These are phyloP conservation scores for human (Homo sapiens) DNA, from an alignment of 2,113 vertebrate genomes.

Conservation along the genomic window GRCh38 chr6:148805001-148805500, in stretches of 20 bases:
- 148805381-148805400: slow-evolving; percentile 67
- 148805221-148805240: slow-evolving; percentile 38
- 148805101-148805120: neutral
- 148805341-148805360: slow-evolving; percentile 60
- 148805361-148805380: slow-evolving; percentile 48
- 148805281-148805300: slow-evolving; percentile 28
- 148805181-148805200: slow-evolving; percentile 51
- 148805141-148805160: slow-evolving; percentile 3
- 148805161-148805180: slow-evolving; percentile 43
- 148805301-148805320: slow-evolving; percentile 61
- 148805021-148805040: neutral
- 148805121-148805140: slow-evolving; percentile 10
- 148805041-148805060: neutral
- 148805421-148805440: neutral
- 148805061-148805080: neutral
- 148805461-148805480: slow-evolving; percentile 15
- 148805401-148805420: slow-evolving; percentile 50
- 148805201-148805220: slow-evolving; percentile 48
- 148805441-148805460: slow-evolving; percentile 30
- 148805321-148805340: slow-evolving; percentile 71
- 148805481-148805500: neutral
- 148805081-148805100: slow-evolving; percentile 7
- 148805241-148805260: slow-evolving; percentile 58
- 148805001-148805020: neutral
- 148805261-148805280: slow-evolving; percentile 47